Evolutionary conservation across 2,888 invertebrate species (phyloP).

Genomic region (Cephonodes hylas): DNA sequence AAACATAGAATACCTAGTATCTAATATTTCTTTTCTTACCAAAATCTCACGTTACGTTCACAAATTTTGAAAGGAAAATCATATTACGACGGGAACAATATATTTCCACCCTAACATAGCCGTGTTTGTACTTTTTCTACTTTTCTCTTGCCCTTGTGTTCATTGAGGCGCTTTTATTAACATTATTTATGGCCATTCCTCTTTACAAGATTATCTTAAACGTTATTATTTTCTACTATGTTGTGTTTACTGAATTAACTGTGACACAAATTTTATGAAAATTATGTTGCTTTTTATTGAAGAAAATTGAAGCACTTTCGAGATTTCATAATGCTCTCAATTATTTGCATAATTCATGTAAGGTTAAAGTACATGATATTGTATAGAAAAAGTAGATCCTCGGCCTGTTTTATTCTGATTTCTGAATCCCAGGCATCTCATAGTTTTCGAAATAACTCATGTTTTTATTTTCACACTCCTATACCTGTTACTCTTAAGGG

Average conservation of each 20-base stretch:
- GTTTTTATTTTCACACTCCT: too few relatives aligned
- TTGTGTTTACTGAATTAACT: conserved; percentile 32
- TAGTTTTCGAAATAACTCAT: too few relatives aligned
- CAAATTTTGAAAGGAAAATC: neutral
- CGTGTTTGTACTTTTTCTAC: conserved; percentile 37
- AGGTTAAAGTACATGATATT: too few relatives aligned
- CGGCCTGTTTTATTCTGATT: too few relatives aligned
- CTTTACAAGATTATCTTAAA: conserved; percentile 32
- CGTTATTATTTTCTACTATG: conserved; percentile 30
- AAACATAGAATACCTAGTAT: conserved; percentile 22
- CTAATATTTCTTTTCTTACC: neutral
- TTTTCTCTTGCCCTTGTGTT: conserved; percentile 31
- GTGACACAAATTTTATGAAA: neutral
- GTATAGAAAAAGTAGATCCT: too few relatives aligned
- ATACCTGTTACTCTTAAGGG: too few relatives aligned
- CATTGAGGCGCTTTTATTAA: conserved; percentile 44
- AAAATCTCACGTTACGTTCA: neutral
- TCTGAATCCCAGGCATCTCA: too few relatives aligned
- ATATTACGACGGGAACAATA: conserved; percentile 8
- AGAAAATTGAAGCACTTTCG: neutral
- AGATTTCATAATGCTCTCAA: neutral
- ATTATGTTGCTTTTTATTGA: neutral
- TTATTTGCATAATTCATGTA: neutral
- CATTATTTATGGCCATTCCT: conserved; percentile 44
- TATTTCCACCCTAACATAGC: conserved; percentile 19